Percentiles rank a stretch among this genome's conserved stretches.
Evolutionary conservation across 2,797 vertebrate genomes (phyloP).

Genomic region (Acrossocheilus wenchowensis): DNA sequence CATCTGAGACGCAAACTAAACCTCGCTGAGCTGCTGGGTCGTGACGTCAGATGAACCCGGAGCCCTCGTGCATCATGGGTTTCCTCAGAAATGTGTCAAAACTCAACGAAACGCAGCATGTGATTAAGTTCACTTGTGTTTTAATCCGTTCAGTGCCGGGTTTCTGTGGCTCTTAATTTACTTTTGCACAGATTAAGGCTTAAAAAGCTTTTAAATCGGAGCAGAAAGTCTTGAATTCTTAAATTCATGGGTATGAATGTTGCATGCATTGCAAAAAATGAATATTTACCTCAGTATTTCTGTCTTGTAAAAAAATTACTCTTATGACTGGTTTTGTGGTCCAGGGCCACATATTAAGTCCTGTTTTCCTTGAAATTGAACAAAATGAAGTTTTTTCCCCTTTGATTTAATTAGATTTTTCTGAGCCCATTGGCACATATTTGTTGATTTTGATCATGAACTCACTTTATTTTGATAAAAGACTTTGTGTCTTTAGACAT

Average conservation of each 20-base stretch:
- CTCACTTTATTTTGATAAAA: no score
- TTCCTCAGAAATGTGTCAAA: neutral
- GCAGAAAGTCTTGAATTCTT: neutral
- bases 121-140: neutral
- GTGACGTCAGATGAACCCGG: neutral
- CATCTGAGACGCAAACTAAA: neutral
- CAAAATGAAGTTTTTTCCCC: neutral
- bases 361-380: neutral
- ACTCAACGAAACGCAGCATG: neutral
- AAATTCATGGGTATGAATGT: no score
- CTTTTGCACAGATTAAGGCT: no score
- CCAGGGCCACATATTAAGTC: neutral
- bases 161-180: neutral
- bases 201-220: neutral
- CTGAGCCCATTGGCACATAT: neutral
- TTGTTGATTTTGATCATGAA: neutral
- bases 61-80: neutral
- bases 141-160: neutral
- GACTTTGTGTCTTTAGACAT: no score
- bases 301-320: no score
- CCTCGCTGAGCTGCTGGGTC: neutral
- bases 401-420: neutral
- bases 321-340: no score
- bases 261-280: no score
- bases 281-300: no score